Percentiles rank a stretch among this genome's conserved stretches.
Evolutionary conservation across 1,140 invertebrate species (phyloP).

Genomic region (Pseudomyrmex concolor): DNA sequence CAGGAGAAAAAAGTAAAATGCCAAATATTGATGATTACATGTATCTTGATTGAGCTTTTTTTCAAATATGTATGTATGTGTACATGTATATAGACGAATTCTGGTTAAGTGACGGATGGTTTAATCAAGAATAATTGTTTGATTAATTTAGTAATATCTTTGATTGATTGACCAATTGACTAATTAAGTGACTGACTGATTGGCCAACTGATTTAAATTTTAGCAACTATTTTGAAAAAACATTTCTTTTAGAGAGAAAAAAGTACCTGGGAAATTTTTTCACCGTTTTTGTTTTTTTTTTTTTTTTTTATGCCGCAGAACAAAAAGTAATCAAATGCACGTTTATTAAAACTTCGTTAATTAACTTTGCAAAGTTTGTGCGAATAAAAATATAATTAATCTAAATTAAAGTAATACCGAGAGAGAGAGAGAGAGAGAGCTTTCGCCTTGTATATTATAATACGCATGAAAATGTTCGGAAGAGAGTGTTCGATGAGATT

Average conservation of each 20-base stretch:
- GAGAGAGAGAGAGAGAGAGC: neutral
- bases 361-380: no score
- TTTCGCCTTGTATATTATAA: neutral
- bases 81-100: neutral
- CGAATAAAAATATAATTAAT: conserved; percentile 40
- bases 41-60: neutral
- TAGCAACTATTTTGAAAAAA: neutral
- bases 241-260: no score
- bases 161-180: neutral
- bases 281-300: no score
- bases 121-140: neutral
- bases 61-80: no score
- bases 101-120: neutral
- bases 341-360: neutral
- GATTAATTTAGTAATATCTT: conserved; percentile 1
- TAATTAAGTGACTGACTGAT: neutral
- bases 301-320: no score
- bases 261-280: no score
- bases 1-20: neutral
- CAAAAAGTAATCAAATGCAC: conserved; percentile 10
- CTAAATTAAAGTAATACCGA: neutral
- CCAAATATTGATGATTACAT: neutral
- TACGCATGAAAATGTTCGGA: neutral
- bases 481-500: neutral
- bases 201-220: neutral